Conservation (phyloP, 2,888 invertebrate genomes). For the Parthenolecanium corni region DNA sequence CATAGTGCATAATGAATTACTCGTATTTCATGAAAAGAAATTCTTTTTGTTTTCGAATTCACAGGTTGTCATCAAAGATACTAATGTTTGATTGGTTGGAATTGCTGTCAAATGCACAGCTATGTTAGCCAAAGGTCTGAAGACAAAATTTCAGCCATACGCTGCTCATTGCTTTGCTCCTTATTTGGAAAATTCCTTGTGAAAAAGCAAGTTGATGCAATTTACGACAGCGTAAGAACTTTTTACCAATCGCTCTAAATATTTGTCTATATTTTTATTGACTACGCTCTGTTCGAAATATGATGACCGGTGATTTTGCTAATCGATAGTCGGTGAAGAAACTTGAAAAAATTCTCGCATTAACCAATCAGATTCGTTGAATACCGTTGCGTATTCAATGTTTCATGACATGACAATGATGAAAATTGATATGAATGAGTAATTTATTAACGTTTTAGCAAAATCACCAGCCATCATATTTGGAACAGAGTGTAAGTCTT, state of each 20-base stretch:
- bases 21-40: not conserved
- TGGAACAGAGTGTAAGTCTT: too few relatives aligned
- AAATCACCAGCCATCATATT: too few relatives aligned
- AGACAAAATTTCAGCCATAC: conserved; percentile 76
- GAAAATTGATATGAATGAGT: too few relatives aligned
- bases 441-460: too few relatives aligned
- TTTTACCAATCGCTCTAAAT: not conserved
- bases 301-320: too few relatives aligned
- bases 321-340: too few relatives aligned
- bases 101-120: conserved; percentile 72
- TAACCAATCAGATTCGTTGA: too few relatives aligned
- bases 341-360: too few relatives aligned
- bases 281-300: too few relatives aligned
- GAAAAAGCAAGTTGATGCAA: conserved; percentile 85
- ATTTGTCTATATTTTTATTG: not conserved
- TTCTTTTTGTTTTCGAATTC: conserved; percentile 33
- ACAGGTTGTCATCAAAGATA: conserved; percentile 81
- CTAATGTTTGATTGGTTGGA: conserved; percentile 86
- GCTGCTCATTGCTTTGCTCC: conserved; percentile 62
- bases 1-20: too few relatives aligned
- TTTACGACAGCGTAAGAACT: conserved; percentile 59
- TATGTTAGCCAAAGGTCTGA: conserved; percentile 70
- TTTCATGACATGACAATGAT: too few relatives aligned
- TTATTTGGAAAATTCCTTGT: conserved; percentile 91
- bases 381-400: too few relatives aligned